phyloP scores from a whole-genome alignment of 2,888 invertebrate genomes.

The Celastrina argiolus region DNA sequence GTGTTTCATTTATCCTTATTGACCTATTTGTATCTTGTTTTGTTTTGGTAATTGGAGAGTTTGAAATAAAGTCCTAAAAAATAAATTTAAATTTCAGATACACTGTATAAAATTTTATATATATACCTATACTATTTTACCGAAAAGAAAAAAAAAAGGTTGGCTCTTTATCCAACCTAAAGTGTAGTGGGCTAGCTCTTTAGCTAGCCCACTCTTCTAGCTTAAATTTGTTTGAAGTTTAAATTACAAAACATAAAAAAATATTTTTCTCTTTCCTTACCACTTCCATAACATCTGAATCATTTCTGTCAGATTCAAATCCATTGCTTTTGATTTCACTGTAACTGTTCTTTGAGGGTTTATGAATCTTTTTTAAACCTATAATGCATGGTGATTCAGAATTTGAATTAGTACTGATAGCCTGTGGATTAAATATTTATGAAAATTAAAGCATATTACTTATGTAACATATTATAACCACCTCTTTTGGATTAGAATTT shows the following conservation, averaged over 20 bases:
- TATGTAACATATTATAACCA: no score
- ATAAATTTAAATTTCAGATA: conserved; percentile 4
- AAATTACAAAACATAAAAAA: no score
- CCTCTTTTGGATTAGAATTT: no score
- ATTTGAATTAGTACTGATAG: neutral
- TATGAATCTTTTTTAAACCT: neutral
- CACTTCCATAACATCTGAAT: conserved; percentile 39
- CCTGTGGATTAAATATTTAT: neutral
- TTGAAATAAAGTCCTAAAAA: conserved; percentile 27
- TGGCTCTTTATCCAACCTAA: no score
- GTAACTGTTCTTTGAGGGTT: neutral
- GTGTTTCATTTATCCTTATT: conserved; percentile 35
- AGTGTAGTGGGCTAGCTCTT: no score
- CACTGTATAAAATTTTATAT: no score
- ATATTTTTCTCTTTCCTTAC: no score
- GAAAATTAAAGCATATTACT: neutral
- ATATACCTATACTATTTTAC: no score
- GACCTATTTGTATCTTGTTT: conserved; percentile 30
- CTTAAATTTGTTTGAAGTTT: no score
- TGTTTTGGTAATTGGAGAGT: conserved; percentile 11
- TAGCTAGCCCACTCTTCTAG: no score
- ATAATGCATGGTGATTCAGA: conserved; percentile 10
- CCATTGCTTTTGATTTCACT: conserved; percentile 6
- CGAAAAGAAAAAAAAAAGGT: no score
- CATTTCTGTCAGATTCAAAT: conserved; percentile 14